Evolutionary conservation across 2,888 invertebrate species (phyloP).

Genomic region (Drosophila infuscata): DNA sequence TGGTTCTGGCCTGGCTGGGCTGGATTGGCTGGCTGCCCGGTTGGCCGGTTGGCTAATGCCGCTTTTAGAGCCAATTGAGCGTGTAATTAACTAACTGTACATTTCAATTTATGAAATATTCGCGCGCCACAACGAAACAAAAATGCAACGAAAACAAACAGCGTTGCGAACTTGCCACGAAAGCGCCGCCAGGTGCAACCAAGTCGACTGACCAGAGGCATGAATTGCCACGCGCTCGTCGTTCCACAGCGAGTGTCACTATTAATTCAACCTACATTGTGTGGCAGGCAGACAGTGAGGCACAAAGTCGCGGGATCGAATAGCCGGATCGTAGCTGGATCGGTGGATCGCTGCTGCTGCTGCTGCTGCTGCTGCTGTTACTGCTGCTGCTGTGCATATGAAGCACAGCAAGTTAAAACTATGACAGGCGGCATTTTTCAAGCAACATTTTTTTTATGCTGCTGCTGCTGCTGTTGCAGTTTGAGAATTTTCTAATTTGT

Average conservation of each 20-base stretch:
- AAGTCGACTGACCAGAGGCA: conserved; percentile 36
- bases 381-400: conserved; percentile 35
- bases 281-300: conserved; percentile 19
- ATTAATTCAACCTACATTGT: conserved; percentile 83
- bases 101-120: conserved; percentile 78
- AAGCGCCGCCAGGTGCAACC: conserved; percentile 66
- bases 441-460: conserved; percentile 2
- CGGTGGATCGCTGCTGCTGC: conserved; percentile 12
- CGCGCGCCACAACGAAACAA: conserved; percentile 30
- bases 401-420: conserved; percentile 62
- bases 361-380: neutral
- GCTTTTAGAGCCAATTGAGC: conserved; percentile 75
- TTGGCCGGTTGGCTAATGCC: conserved; percentile 59
- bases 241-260: conserved; percentile 75
- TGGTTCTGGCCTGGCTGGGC: conserved; percentile 28
- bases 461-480: conserved; percentile 11
- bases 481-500: conserved; percentile 65
- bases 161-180: conserved; percentile 33
- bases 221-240: conserved; percentile 49
- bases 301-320: conserved; percentile 10
- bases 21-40: neutral
- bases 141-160: conserved; percentile 32
- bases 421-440: conserved; percentile 68
- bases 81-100: conserved; percentile 81
- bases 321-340: conserved; percentile 17